Conservation (phyloP, 2,888 invertebrate genomes). For the Dryobotodes eremita region DNA sequence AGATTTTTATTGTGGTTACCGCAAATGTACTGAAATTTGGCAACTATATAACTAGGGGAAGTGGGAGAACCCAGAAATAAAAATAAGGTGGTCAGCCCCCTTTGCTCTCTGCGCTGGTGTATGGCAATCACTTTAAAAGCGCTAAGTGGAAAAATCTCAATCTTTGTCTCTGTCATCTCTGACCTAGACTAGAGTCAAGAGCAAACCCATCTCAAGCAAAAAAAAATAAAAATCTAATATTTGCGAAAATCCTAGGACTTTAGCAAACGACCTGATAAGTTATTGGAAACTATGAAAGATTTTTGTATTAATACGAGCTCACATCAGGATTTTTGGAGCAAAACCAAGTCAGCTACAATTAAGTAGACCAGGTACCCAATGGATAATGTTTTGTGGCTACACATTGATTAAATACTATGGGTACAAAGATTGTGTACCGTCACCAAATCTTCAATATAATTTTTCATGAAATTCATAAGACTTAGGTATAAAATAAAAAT, state of each 20-base stretch:
- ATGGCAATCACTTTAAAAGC: not conserved
- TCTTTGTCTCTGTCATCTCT: no score
- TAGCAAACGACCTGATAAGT: not conserved
- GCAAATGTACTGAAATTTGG: not conserved
- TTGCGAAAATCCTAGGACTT: no score
- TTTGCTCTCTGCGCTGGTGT: not conserved
- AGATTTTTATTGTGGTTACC: no score
- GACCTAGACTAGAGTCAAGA: no score
- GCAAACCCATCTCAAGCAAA: no score
- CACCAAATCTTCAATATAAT: no score
- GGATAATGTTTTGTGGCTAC: not conserved
- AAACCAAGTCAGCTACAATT: not conserved
- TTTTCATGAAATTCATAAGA: no score
- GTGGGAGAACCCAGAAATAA: not conserved
- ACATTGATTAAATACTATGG: not conserved
- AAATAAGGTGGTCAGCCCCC: not conserved
- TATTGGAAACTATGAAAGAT: not conserved
- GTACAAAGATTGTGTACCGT: not conserved
- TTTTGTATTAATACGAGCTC: not conserved
- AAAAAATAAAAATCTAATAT: no score
- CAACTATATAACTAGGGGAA: not conserved
- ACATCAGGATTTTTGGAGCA: not conserved
- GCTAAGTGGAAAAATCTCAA: not conserved
- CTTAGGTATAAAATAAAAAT: no score
- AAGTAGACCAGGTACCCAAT: not conserved